These are phyloP conservation scores for Prorops nasuta DNA, from an alignment of 1,140 invertebrate genomes.

Conservation along the genomic window DNA sequence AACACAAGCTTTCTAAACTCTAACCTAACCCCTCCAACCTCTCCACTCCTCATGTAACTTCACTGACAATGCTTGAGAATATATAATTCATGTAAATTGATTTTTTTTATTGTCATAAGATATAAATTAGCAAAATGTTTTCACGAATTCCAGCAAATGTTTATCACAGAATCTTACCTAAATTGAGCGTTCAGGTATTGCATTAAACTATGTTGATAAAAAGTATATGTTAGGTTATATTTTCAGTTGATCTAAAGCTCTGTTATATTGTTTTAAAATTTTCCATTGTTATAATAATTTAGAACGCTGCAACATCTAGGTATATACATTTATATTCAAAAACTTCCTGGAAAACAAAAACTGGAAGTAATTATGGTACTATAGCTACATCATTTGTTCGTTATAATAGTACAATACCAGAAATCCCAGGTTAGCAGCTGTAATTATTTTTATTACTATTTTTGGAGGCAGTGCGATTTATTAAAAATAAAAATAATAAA, in stretches of 20 bases:
- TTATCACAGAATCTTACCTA: neutral
- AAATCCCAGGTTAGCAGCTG: neutral
- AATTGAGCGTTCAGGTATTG: neutral
- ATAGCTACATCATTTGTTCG: conserved; percentile 9
- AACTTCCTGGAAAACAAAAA: neutral
- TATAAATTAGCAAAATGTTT: conserved; percentile 17
- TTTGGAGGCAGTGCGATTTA: neutral
- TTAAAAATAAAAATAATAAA: conserved; percentile 14
- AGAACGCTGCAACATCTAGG: conserved; percentile 11
- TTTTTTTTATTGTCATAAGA: no score
- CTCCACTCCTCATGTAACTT: no score
- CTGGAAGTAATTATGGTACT: conserved; percentile 1
- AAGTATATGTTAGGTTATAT: no score
- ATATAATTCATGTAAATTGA: no score
- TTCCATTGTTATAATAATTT: neutral
- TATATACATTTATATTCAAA: conserved; percentile 11
- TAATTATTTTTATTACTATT: neutral
- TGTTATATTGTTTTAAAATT: neutral
- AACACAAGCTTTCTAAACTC: no score
- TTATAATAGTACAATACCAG: conserved; percentile 15
- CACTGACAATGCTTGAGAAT: no score
- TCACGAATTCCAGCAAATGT: conserved; percentile 6
- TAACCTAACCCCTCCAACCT: no score
- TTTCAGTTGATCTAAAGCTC: no score
- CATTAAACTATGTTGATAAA: no score